Evolutionary conservation across 2,888 invertebrate species (phyloP).

Genomic region (Drosophila mayaguana): DNA sequence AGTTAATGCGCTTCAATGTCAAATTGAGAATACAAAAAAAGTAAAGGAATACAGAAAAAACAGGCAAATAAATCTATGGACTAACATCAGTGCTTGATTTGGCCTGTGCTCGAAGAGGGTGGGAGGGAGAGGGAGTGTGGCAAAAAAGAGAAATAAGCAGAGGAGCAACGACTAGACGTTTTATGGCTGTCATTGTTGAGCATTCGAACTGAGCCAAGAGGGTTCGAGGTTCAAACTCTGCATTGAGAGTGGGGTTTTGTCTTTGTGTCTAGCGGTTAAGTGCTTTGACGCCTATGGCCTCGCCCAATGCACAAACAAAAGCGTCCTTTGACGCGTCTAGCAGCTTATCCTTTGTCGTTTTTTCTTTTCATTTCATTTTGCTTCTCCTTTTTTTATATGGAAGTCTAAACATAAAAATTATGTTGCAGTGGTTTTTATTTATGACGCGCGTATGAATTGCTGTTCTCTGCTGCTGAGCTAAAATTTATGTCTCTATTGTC

Average conservation of each 20-base stretch:
- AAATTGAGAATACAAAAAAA: conserved; percentile 39
- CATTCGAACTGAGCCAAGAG: conserved; percentile 32
- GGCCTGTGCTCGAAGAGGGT: conserved; percentile 31
- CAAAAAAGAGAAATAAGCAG: neutral
- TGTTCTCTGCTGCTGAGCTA: conserved; percentile 8
- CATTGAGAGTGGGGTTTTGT: conserved; percentile 35
- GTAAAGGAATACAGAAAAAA: conserved; percentile 15
- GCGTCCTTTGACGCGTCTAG: conserved; percentile 40
- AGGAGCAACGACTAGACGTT: conserved; percentile 59
- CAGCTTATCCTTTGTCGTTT: conserved; percentile 59
- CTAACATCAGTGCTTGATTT: conserved; percentile 49
- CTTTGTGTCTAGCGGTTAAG: conserved; percentile 70
- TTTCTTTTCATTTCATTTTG: neutral
- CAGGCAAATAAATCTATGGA: conserved; percentile 35
- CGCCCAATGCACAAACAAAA: conserved; percentile 52
- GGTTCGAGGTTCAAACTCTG: conserved; percentile 24
- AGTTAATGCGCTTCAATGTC: conserved; percentile 71
- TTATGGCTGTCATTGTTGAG: conserved; percentile 72
- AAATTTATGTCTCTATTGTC: conserved; percentile 48
- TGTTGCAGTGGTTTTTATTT: conserved; percentile 60
- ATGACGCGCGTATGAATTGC: conserved; percentile 27
- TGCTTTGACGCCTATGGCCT: conserved; percentile 73
- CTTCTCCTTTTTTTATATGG: neutral
- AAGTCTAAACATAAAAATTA: conserved; percentile 33
- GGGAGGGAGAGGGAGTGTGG: neutral